Evolutionary conservation across 1,140 invertebrate genomes (phyloP).

Genomic region (Bombus affinis): DNA sequence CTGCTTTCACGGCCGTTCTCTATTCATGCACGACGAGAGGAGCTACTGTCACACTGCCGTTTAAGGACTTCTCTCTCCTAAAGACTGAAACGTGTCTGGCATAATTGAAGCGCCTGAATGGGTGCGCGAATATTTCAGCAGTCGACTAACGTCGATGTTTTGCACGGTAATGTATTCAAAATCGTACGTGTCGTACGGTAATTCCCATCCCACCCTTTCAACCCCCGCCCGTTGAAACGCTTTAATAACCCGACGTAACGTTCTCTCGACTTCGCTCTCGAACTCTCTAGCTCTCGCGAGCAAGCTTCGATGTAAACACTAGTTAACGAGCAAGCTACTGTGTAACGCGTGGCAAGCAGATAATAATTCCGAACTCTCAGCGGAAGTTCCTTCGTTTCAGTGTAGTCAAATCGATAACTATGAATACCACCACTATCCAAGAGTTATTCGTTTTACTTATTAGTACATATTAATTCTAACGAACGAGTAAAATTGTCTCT

Average conservation of each 20-base stretch:
- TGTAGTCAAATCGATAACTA: background rate
- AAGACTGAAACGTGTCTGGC: constrained; percentile 74
- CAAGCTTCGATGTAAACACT: constrained; percentile 31
- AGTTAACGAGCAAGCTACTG: constrained; percentile 33
- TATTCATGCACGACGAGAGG: constrained; percentile 73
- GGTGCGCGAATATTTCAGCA: constrained; percentile 59
- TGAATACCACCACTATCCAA: background rate
- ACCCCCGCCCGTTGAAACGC: background rate
- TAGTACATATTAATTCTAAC: background rate
- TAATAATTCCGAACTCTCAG: constrained; percentile 32
- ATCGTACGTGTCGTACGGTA: constrained; percentile 52
- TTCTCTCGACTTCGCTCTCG: constrained; percentile 19
- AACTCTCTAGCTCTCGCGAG: constrained; percentile 14
- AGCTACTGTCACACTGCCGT: constrained; percentile 73
- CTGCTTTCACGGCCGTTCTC: constrained; percentile 74
- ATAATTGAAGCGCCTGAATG: constrained; percentile 66
- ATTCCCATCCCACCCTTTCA: background rate
- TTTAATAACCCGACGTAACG: constrained; percentile 40
- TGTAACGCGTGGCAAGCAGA: constrained; percentile 10
- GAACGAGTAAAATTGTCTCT: background rate
- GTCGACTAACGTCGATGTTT: constrained; percentile 51
- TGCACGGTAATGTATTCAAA: constrained; percentile 56
- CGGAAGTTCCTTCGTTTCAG: background rate
- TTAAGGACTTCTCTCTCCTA: constrained; percentile 69
- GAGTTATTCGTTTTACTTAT: background rate